Base-by-base conservation (phyloP, 2,797 vertebrate species). In the Takifugu rubripes region DNA sequence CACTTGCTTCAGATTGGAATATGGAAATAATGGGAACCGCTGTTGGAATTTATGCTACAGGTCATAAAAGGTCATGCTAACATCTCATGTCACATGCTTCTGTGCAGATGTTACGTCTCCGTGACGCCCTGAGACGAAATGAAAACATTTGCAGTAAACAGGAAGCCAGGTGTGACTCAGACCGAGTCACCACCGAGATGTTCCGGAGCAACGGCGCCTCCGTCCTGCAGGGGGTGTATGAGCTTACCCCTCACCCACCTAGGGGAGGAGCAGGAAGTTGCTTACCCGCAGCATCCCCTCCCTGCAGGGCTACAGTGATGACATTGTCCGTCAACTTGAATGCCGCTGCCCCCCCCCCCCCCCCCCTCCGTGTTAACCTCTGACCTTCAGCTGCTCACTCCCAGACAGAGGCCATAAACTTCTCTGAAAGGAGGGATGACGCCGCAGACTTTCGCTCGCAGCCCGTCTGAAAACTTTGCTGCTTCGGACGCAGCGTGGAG, bases 121-220 rank as follows among this genome's bases (percentile, higher is more conserved):
- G 75, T 78, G 72, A 74, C 73, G 79, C 57, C 33, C 6, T 2
- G 56, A 69, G 47, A 65, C 25, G 42, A 66, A 66, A 68, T 11
- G 51, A 25, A 66, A 65, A 64, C 49, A 56, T 61, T 66, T 50
- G 52, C 36, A 16, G 49, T 54, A 68, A 71, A 73, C 50, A 15
- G 27, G 61, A 57, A 64, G 62, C 59, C 72, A 77, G 78, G 64
- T 77, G 70, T 87, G 84, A 87, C 68, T 85, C 81, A 84, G 59
- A 59, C 71, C 67, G 68, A 72, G 75, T 77, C 79, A 74, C 55
- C 79, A 74, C 55, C 47, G 62, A 79, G 66, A 78, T 68, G 75
- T 75, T 87, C 70, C 64, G 58, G 64, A 77, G 84, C 69, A 71
- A 56, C 55, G 72, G 64, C 33, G 58, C 68, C 58, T 52, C 5